Percentiles rank a stretch among this genome's conserved stretches.
phyloP scores from a whole-genome alignment of 2,888 invertebrate species.

The Amblyteles armatorius region DNA sequence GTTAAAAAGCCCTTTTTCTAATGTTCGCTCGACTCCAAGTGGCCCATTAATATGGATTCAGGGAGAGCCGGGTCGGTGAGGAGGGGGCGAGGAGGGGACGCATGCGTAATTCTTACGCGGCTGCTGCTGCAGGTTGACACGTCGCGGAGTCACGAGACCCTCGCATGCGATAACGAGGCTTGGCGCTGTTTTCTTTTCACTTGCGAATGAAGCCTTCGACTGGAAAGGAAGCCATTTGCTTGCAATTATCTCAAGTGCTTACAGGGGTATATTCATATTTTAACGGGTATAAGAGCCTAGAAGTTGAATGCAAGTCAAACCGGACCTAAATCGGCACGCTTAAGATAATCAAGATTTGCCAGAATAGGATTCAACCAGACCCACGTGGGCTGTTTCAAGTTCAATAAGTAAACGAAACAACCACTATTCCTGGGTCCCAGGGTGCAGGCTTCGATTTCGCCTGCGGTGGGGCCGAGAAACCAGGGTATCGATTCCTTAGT shows the following conservation, averaged over 20 bases:
- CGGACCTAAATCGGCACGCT: no score
- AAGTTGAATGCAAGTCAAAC: no score
- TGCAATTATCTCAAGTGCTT: no score
- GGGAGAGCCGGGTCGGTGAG: neutral
- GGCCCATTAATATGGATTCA: constrained; percentile 49
- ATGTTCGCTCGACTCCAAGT: constrained; percentile 27
- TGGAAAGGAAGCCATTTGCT: no score
- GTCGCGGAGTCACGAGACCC: neutral
- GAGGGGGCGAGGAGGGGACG: constrained; percentile 17
- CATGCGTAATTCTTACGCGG: constrained; percentile 41
- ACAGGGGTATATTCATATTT: no score
- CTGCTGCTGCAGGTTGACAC: neutral
- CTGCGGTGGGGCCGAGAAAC: constrained; percentile 12
- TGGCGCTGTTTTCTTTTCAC: neutral
- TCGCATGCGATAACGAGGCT: neutral
- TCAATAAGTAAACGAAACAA: neutral
- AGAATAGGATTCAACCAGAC: no score
- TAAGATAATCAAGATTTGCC: no score
- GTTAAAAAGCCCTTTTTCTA: constrained; percentile 54
- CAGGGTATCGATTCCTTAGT: constrained; percentile 65
- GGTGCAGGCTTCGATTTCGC: constrained; percentile 3
- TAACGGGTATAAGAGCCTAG: no score
- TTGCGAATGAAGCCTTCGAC: neutral
- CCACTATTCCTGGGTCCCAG: neutral
- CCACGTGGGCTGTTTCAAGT: neutral